Evolutionary conservation across 1,140 invertebrate genomes (phyloP), one percentile per base, ranked within the genome.

Genomic region (Zaprionus nigranus): DNA sequence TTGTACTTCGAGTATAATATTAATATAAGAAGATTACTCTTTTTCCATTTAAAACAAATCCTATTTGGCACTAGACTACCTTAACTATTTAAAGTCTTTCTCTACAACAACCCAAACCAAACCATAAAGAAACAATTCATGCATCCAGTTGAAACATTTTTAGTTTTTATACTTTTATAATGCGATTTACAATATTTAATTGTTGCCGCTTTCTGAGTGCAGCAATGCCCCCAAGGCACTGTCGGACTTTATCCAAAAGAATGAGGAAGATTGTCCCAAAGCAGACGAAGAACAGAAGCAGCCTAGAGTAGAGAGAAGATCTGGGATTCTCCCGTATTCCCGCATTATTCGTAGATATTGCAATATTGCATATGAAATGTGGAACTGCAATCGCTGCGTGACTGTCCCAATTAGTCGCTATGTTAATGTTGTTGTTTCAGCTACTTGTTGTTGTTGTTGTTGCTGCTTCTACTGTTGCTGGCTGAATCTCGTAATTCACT

Each of bases 121-220:
- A 24, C 20, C 20, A 51, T 51, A 51, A 51, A 51, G 46, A 46
- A 46, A 46, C 11, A 51, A 24, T 51, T 51, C 26, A 46, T 34
- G 46, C 26, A 46, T 17, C 2, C n/a, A 46, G 40, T 46, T 17
- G 40, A 46, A 46, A 46, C 40, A 46, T 46, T 46, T 63, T 49
- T 30, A 36, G 68, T 69, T 69, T 59, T 78, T 63, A 69, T 70
- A 28, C 59, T 68, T 72, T 65, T 78, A 69, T 78, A 86, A 86
- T 84, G 58, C 67, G 71, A 78, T 86, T 85, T 85, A 85, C 70
- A 77, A 78, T 73, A 82, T 75, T 78, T 82, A 85, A 85, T 85
- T 86, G 82, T 36, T 54, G 24, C 11, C 28, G 12, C 5, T 53
- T 17, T 40, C 28, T 73, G 62, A 61, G 60, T 54, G 34, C 49